Conservation (phyloP, 2,113 vertebrate species). For the Ochotona curzoniae region DNA sequence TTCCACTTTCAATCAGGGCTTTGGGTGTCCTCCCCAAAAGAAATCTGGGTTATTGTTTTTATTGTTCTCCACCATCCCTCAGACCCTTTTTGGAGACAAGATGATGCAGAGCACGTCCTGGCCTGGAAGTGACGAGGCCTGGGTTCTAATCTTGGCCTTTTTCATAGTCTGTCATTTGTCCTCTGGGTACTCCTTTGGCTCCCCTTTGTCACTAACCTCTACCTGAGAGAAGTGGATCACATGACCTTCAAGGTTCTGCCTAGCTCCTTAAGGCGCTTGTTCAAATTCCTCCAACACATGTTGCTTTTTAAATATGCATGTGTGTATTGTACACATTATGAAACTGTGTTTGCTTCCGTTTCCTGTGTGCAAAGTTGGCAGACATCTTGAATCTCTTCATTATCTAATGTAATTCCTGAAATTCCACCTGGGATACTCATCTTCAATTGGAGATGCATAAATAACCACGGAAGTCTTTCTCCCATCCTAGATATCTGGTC, state of each 20-base stretch:
- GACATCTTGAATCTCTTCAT: neutral
- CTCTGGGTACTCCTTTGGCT: neutral
- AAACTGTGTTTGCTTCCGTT: neutral
- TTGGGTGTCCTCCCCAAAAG: neutral
- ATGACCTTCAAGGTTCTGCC: neutral
- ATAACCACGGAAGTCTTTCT: neutral
- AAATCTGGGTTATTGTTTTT: neutral
- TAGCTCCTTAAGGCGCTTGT: neutral
- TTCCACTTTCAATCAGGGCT: neutral
- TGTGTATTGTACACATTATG: neutral
- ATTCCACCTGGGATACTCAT: neutral
- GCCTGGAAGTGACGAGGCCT: neutral
- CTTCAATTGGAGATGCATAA: neutral
- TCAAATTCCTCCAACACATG: neutral
- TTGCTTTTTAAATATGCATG: neutral
- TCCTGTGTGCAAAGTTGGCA: neutral
- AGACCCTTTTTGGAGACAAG: neutral
- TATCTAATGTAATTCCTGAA: neutral
- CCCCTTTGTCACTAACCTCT: neutral
- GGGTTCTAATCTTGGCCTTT: too few relatives aligned
- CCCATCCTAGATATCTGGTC: neutral
- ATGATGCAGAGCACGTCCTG: neutral
- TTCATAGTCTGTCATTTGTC: neutral
- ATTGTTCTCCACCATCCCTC: neutral
- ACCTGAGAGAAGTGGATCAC: neutral